phyloP scores from a whole-genome alignment of 2,113 vertebrate species.

The Apteryx owenii region DNA sequence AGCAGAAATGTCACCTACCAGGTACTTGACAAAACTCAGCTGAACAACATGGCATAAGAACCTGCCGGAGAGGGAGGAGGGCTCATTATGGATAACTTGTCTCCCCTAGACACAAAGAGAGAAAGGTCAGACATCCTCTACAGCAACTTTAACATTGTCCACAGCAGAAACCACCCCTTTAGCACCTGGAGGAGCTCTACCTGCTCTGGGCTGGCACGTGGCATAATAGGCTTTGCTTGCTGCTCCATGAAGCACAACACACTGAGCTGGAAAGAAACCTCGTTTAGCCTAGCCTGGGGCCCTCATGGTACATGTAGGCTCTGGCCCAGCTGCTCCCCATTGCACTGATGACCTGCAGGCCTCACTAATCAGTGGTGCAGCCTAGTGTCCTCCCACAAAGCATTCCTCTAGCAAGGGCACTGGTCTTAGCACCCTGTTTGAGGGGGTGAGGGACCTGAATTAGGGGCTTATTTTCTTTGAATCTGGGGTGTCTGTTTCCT shows the following conservation, averaged over 20 bases:
- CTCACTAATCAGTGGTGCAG: background rate
- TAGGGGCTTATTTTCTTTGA: fast-evolving
- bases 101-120: background rate
- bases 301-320: background rate
- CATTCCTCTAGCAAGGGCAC: fast-evolving
- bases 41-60: background rate
- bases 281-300: fast-evolving
- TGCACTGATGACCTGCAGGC: background rate
- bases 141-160: fast-evolving
- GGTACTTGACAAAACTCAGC: background rate
- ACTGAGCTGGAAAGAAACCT: fast-evolving
- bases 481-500: background rate
- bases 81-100: fast-evolving
- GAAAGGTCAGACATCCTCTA: background rate
- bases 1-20: background rate
- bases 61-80: background rate
- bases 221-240: fast-evolving
- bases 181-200: background rate
- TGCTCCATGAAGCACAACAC: background rate
- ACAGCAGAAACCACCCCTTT: fast-evolving
- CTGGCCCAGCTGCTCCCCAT: background rate
- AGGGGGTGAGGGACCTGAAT: no score
- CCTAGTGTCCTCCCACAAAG: fast-evolving
- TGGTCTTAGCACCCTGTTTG: no score
- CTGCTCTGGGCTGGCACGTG: fast-evolving